Evolutionary conservation across 2,888 invertebrate genomes (phyloP).

Genomic region (Stenchaetothrips biformis): DNA sequence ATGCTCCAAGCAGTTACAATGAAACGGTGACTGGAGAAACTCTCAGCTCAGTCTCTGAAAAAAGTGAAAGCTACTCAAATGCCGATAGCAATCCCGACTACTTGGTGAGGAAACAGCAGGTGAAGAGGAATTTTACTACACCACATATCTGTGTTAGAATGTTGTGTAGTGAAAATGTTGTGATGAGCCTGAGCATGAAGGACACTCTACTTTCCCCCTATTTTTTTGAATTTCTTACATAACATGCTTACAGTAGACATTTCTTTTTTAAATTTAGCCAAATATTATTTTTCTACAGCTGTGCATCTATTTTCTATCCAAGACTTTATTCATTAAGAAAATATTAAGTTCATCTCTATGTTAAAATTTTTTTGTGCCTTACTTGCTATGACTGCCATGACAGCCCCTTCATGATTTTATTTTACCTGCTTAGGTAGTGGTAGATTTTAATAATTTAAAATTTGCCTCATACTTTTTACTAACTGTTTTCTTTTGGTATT

Average conservation of each 20-base stretch:
- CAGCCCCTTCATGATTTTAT: conserved; percentile 28
- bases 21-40: conserved; percentile 92
- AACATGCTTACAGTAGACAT: neutral
- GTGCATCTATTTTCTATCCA: neutral
- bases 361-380: neutral
- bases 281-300: neutral
- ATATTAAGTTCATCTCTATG: too few species aligned
- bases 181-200: neutral
- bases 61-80: conserved; percentile 89
- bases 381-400: neutral
- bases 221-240: neutral
- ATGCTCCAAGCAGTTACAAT: conserved; percentile 90
- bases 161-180: conserved; percentile 12
- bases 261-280: neutral
- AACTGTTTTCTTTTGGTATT: conserved; percentile 31
- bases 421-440: neutral
- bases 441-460: neutral
- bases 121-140: conserved; percentile 29
- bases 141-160: neutral
- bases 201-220: neutral
- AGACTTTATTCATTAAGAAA: too few species aligned
- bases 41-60: conserved; percentile 86
- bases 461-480: neutral
- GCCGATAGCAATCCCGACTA: conserved; percentile 73
- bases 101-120: conserved; percentile 57